phyloP scores from a whole-genome alignment of 2,113 vertebrate genomes.

The Rhinolophus ferrumequinum region DNA sequence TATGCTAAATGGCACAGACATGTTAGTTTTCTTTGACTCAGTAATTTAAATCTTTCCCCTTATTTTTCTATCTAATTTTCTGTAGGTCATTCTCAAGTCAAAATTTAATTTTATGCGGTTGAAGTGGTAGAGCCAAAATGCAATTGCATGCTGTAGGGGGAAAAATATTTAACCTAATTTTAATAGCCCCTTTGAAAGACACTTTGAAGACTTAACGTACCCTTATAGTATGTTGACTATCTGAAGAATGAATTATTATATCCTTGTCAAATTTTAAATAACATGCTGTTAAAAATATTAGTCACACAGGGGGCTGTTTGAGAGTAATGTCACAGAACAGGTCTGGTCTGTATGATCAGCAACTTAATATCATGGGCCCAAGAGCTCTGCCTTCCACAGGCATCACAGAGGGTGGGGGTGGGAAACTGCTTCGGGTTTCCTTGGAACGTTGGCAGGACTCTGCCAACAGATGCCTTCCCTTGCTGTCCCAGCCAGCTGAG shows the following conservation, averaged over 20 bases:
- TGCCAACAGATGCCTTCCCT: slow-evolving; percentile 71
- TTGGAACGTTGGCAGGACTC: slow-evolving; percentile 75
- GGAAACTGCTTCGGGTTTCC: slow-evolving; percentile 69
- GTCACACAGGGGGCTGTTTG: slow-evolving; percentile 83
- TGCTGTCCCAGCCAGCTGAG: slow-evolving; percentile 82
- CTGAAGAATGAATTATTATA: slow-evolving; percentile 85
- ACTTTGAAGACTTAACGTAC: slow-evolving; percentile 82
- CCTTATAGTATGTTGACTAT: slow-evolving; percentile 81
- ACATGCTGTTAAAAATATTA: slow-evolving; percentile 87
- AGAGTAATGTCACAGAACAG: slow-evolving; percentile 75
- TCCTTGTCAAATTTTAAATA: slow-evolving; percentile 86
- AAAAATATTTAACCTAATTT: slow-evolving; percentile 72
- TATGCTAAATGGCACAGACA: slow-evolving; percentile 69
- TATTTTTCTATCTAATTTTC: slow-evolving; percentile 77
- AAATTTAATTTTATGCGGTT: slow-evolving; percentile 80
- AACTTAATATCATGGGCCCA: slow-evolving; percentile 76
- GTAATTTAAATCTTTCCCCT: slow-evolving; percentile 49
- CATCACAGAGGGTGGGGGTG: slow-evolving; percentile 39
- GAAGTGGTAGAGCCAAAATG: slow-evolving; percentile 71
- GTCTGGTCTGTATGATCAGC: slow-evolving; percentile 73
- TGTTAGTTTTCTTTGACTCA: slow-evolving; percentile 58
- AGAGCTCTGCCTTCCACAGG: slow-evolving; percentile 64
- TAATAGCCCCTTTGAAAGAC: slow-evolving; percentile 75
- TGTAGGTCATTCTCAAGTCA: slow-evolving; percentile 65
- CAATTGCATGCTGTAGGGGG: slow-evolving; percentile 70